Percentiles rank a stretch among this genome's conserved stretches.
These are phyloP conservation scores for Lottia gigantea DNA, from an alignment of 2,888 invertebrate species.

Conservation along the genomic window DNA sequence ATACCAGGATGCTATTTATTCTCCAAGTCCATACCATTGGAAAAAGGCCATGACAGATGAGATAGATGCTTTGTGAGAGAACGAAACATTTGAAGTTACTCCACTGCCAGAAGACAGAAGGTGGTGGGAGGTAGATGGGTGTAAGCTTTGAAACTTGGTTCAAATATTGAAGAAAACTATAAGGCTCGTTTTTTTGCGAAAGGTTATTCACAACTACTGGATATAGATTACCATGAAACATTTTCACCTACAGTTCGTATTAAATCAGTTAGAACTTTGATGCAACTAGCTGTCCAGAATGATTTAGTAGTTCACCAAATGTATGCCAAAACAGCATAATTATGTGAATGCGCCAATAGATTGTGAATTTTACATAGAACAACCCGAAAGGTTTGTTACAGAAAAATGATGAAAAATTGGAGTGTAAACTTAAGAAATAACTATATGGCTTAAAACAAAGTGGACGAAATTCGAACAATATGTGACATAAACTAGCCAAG, in stretches of 20 bases:
- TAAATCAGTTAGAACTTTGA: no score
- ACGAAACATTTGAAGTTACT: no score
- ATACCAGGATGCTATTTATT: no score
- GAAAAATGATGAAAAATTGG: constrained; percentile 14
- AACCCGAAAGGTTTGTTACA: constrained; percentile 19
- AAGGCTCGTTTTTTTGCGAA: constrained; percentile 16
- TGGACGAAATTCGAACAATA: neutral
- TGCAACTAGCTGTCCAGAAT: neutral
- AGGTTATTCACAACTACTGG: constrained; percentile 11
- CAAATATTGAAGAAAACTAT: no score
- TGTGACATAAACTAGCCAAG: no score
- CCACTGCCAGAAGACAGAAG: no score
- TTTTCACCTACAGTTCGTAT: neutral
- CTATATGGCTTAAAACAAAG: constrained; percentile 20
- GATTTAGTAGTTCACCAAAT: constrained; percentile 16
- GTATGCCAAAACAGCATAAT: constrained; percentile 20
- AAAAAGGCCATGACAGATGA: no score
- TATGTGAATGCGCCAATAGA: constrained; percentile 16
- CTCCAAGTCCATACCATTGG: no score
- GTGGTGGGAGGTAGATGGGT: no score
- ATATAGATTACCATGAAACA: constrained; percentile 19
- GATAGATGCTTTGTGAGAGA: no score
- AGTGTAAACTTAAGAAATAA: constrained; percentile 17
- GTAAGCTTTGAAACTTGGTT: no score
- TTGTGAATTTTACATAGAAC: constrained; percentile 20